Conservation (phyloP, 2,797 vertebrate genomes). For the Leucoraja ocellata region DNA sequence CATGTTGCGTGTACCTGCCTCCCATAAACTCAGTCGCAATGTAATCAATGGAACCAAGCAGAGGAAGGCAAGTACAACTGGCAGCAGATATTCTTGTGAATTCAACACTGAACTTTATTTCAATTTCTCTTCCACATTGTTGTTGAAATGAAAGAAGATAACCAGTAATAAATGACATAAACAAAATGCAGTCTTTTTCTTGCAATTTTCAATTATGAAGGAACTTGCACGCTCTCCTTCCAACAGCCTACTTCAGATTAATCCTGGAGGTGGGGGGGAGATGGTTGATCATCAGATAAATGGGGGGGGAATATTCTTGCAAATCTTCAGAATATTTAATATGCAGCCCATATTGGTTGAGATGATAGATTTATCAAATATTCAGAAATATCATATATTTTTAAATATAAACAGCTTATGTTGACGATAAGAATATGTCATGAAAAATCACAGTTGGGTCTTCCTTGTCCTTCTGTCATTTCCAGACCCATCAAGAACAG, state of each 20-base stretch:
- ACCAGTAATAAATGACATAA: neutral
- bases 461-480: neutral
- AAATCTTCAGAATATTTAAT: neutral
- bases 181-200: neutral
- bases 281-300: neutral
- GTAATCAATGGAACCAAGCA: too few relatives aligned
- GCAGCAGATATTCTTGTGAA: too few relatives aligned
- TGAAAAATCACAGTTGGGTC: neutral
- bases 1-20: too few relatives aligned
- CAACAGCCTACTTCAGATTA: neutral
- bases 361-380: neutral
- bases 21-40: too few relatives aligned
- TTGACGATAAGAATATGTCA: neutral
- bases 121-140: too few relatives aligned
- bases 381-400: neutral
- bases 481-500: neutral
- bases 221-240: neutral
- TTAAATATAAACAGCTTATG: neutral
- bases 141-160: neutral
- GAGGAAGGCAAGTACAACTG: too few relatives aligned
- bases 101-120: too few relatives aligned
- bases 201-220: neutral
- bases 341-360: neutral
- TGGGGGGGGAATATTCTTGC: neutral
- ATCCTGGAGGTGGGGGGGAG: neutral